Evolutionary conservation across 2,888 invertebrate genomes (phyloP).

Genomic region (Apotomis turbidana): DNA sequence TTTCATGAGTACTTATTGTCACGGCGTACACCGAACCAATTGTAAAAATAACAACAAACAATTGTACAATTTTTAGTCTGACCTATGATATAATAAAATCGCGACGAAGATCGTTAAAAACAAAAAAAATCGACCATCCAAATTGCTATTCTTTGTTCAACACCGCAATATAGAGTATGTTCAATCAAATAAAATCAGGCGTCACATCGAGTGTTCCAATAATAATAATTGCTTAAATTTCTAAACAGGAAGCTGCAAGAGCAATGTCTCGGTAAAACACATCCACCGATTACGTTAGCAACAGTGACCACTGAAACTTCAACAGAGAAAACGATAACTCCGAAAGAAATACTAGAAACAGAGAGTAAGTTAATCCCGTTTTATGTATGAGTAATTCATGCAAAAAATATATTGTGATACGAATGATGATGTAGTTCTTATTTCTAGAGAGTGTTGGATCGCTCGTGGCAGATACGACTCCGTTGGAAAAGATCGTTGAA

Average conservation of each 20-base stretch:
- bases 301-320: conserved; percentile 8
- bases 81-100: too few relatives aligned
- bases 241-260: conserved; percentile 34
- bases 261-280: conserved; percentile 32
- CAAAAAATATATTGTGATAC: not conserved
- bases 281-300: conserved; percentile 7
- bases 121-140: too few relatives aligned
- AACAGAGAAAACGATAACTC: conserved; percentile 17
- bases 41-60: too few relatives aligned
- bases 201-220: not conserved
- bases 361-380: conserved; percentile 16
- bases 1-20: not conserved
- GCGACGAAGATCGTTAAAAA: too few relatives aligned
- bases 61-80: too few relatives aligned
- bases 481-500: conserved; percentile 18
- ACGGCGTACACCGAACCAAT: too few relatives aligned
- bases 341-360: not conserved
- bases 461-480: not conserved
- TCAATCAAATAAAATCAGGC: not conserved
- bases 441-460: conserved; percentile 9
- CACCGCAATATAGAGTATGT: too few relatives aligned
- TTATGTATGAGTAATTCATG: not conserved
- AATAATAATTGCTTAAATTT: not conserved
- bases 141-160: too few relatives aligned
- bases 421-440: not conserved